Evolutionary conservation across 30 jellyfish, hydroid and myxozoan species (phyloP), one percentile per base, ranked within the genome.

Genomic region (Pelagia noctiluca): DNA sequence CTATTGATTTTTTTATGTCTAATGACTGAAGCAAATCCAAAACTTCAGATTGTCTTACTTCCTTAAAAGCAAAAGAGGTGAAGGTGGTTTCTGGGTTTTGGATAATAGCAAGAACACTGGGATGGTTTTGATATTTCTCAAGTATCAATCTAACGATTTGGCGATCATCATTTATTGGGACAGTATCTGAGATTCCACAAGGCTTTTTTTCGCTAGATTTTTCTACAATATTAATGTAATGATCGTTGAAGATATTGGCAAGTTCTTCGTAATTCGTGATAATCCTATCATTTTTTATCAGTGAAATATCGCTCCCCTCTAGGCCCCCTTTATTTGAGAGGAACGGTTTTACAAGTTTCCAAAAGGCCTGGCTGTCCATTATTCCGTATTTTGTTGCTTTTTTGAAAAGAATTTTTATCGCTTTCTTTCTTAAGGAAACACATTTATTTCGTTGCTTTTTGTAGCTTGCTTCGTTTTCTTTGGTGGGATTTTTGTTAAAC

Each of bases 361-460:
- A n/a, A n/a, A 42, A 42, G 16, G 57, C 57, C 57, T 16, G 16
- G 57, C 16, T 42, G 57, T 42, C 57, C 57, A 42, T 42, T 42
- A 42, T 42, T 42, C 57, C 16, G 57, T 42, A 42, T 42, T 42
- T 42, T 42, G 57, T 42, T 42, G 57, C 57, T 42, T 42, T 8
- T 42, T 42, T 42, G 16, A 42, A 42, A 42, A 5, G 57, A 42
- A 8, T 42, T 42, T 42, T 42, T 42, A 42, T 61, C 25, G 80
- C 80, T 37, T 67, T 32, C 37, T 37, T 32, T 67, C 63, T 67
- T 22, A 67, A 21, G 37, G 60, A 13, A 18, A 67, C 80, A 67
- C 80, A 67, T 37, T 67, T 67, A 67, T 67, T 67, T 67, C 80
- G 32, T 67, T 67, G 80, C 30, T 67, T 67, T 67, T 67, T 67